Evolutionary conservation across 2,113 vertebrate genomes (phyloP).

Genomic region (Mobula hypostoma): DNA sequence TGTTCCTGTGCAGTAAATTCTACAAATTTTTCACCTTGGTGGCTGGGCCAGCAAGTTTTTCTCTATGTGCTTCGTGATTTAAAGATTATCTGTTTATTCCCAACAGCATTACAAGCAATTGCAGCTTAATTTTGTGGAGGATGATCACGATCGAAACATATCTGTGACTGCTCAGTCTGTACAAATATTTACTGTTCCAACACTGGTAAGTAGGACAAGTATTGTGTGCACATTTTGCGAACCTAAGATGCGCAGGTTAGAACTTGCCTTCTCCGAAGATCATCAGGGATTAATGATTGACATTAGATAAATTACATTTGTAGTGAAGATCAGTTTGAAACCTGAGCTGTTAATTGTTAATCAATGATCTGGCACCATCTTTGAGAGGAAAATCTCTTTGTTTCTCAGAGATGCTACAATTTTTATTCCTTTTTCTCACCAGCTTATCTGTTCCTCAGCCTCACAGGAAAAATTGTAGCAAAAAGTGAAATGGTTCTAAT

Average conservation of each 20-base stretch:
- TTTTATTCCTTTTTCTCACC: background rate
- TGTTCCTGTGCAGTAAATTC: background rate
- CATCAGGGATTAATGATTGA: background rate
- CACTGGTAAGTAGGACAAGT: constrained; percentile 64
- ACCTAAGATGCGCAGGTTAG: background rate
- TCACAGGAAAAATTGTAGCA: background rate
- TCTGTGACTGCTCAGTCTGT: constrained; percentile 90
- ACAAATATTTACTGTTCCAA: constrained; percentile 96
- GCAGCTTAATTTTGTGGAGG: constrained; percentile 86
- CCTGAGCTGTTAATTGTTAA: background rate
- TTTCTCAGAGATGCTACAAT: background rate
- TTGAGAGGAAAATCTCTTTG: background rate
- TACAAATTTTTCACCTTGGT: background rate
- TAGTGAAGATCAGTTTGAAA: background rate
- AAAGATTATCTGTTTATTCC: constrained; percentile 32
- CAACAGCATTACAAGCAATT: constrained; percentile 81
- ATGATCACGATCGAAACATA: constrained; percentile 88
- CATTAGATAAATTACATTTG: background rate
- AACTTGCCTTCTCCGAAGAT: background rate
- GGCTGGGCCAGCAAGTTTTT: background rate
- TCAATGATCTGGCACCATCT: background rate
- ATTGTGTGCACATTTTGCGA: constrained; percentile 42
- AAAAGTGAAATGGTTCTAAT: background rate
- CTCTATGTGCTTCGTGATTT: background rate
- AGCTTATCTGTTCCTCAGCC: background rate